Evolutionary conservation across 2,888 invertebrate genomes (phyloP), one percentile per base, ranked within the genome.

Genomic region (Gasteruption jaculator): DNA sequence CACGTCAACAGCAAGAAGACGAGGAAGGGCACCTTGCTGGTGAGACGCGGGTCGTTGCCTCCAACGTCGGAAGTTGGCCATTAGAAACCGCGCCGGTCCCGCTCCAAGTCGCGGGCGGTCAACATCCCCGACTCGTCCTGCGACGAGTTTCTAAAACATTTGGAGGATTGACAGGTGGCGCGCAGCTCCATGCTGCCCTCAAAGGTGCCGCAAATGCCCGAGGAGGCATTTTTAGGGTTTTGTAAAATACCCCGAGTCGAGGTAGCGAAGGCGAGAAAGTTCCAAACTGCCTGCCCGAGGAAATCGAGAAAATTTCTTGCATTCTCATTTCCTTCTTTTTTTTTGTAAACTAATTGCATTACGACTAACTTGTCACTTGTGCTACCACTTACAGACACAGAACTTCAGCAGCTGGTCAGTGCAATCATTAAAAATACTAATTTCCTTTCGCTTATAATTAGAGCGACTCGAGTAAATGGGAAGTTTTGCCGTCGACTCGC

Each of bases 321-420:
- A 39, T 36, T 42, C 42, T 38, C 16, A 34, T 44, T 36, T 41
- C 33, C 41, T 40, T 52, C 49, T 50, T 48, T 46, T 47, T 43
- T 43, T 47, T 52, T 47, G 35, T 54, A 52, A 50, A 52, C 40
- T 45, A 34, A 49, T 41, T 50, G 46, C 45, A 47, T n/a, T n/a
- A n/a, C 38, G 45, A 54, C 48, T 58, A 58, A 58, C 55, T 63
- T 65, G 65, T 57, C 57, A 45, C 58, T 61, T 49, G 52, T 56
- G 50, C 49, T 54, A 50, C 57, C 58, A 40, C 55, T 62, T 50
- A 71, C 66, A 50, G 75, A 76, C 52, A 77, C 77, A 68, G 74
- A 76, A 54, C 75, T 74, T 61, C 73, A 75, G 58, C 76, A 76
- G 60, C 68, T 77, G 77, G 78, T 78, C 60, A 78, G 77, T 72